Evolutionary conservation across 2,888 invertebrate species (phyloP), one percentile per base, ranked within the genome.

Genomic region (Panopea generosa): DNA sequence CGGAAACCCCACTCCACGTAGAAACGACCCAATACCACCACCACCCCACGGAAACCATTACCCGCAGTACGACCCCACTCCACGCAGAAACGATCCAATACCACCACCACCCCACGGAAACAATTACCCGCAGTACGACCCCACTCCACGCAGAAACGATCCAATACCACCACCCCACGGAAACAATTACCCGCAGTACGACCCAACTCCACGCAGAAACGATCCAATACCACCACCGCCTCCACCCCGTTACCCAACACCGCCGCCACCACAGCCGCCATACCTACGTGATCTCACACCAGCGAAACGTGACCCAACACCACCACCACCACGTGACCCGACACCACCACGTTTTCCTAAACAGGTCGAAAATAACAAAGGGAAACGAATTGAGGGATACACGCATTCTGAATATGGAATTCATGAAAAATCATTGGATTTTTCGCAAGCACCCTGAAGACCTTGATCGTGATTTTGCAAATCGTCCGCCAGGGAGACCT

Each of bases 381-480:
- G 20, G 6, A 16, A 45, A 45, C 45, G 16, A 6, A 3, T 4
- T 9, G n/a, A 45, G 45, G 45, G 45, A 45, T 45, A 45, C 16
- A 20, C 16, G 3, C 6, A 6, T 20, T 9, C 45, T 9, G 76
- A 77, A 7, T 27, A 69, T 43, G 68, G 84, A 45, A 40, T 75
- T 66, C 45, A 59, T 71, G 82, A 79, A 70, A 18, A 60, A 45
- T 57, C 38, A 38, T 16, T 60, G 53, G 74, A 86, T 59, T 82
- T n/a, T 86, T 61, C 70, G 84, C 52, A 38, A 65, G 14, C 14
- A 56, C 14, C 43, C 77, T 0, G 79, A 82, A 22, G 67, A 71
- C 1, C 66, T 72, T 26, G 84, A 77, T 22, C 62, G 62, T 1
- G 57, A 59, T 1, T 69, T 68, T 24, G 83, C 85, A 1, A 14